phyloP scores from a whole-genome alignment of 2,113 vertebrate species.

The Gallinago media region DNA sequence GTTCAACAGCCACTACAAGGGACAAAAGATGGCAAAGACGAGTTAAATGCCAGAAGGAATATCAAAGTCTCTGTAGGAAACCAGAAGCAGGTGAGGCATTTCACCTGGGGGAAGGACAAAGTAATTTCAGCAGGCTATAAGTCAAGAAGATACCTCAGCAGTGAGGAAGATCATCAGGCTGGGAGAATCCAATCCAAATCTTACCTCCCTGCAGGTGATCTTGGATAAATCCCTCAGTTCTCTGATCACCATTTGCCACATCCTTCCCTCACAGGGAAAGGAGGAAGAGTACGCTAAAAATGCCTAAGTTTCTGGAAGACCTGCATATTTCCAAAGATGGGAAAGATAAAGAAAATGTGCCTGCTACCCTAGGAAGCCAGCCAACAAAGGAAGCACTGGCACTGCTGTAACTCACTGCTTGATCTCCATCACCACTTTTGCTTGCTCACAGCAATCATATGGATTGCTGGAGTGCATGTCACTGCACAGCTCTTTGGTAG shows the following conservation, averaged over 20 bases:
- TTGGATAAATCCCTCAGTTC: neutral
- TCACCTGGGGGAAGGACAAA: neutral
- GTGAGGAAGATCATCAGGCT: neutral
- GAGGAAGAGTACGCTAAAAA: neutral
- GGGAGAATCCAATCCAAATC: neutral
- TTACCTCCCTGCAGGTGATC: neutral
- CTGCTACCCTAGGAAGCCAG: neutral
- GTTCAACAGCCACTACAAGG: neutral
- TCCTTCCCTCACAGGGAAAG: neutral
- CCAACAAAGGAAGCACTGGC: neutral
- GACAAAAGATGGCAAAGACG: neutral
- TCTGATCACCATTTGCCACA: neutral
- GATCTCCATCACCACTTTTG: neutral
- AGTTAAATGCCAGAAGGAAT: neutral
- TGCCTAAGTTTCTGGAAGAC: neutral
- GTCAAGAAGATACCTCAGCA: neutral
- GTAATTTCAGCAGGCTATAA: neutral
- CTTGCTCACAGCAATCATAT: neutral
- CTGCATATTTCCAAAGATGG: neutral
- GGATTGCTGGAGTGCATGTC: neutral
- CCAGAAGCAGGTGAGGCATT: neutral
- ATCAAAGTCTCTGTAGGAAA: neutral
- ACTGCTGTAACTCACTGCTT: neutral
- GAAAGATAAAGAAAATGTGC: fast-evolving
- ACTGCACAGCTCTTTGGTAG: neutral